Percentiles rank a stretch among this genome's conserved stretches.
phyloP scores from a whole-genome alignment of 1,140 invertebrate genomes.

The Nasonia giraulti region DNA sequence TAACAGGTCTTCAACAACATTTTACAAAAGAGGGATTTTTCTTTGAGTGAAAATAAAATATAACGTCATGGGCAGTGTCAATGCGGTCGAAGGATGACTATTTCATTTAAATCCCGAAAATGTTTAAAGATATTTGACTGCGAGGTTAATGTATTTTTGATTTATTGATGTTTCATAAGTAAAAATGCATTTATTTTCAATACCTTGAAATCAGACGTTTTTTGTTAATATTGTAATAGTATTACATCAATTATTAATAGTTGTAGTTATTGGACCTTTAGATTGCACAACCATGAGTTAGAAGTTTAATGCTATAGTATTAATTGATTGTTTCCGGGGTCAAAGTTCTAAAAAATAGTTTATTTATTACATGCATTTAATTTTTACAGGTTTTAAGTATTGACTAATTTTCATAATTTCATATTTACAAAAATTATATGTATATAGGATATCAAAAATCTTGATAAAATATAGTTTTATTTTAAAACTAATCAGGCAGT shows the following conservation, averaged over 20 bases:
- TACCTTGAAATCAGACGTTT: background rate
- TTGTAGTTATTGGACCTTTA: slow-evolving; percentile 2
- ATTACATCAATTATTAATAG: background rate
- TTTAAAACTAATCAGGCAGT: too few species aligned
- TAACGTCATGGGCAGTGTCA: background rate
- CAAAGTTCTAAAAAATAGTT: too few species aligned
- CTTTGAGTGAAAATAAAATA: background rate
- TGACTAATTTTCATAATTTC: background rate
- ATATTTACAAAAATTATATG: background rate
- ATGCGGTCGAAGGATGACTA: background rate
- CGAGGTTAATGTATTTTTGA: too few species aligned
- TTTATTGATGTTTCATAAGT: too few species aligned
- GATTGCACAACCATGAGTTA: slow-evolving; percentile 25
- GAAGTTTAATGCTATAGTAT: background rate
- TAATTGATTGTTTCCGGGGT: too few species aligned
- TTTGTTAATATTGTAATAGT: background rate
- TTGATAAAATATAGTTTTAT: too few species aligned
- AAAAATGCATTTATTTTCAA: background rate
- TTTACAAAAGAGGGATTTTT: slow-evolving; percentile 17
- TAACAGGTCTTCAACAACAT: slow-evolving; percentile 3
- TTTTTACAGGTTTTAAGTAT: too few species aligned
- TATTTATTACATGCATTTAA: too few species aligned
- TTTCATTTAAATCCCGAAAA: background rate
- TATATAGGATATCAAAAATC: background rate
- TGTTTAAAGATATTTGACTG: background rate